These are phyloP conservation scores for Anneissia japonica DNA, from an alignment of 35 echinoderm and acorn worm genomes.

Conservation along the genomic window DNA sequence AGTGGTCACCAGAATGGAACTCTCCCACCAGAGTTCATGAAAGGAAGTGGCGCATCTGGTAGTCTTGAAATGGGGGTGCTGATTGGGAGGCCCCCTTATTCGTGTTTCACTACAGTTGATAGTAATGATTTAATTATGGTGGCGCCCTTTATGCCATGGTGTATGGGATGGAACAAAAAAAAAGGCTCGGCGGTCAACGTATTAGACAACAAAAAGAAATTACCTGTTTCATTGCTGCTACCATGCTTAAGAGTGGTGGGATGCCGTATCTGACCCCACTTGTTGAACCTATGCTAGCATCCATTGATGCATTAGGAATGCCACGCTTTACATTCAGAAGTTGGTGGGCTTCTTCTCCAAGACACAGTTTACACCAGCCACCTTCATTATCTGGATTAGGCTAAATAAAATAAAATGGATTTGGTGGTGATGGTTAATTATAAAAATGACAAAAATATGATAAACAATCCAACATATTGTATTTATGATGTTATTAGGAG, in stretches of 20 bases:
- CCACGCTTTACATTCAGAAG: conserved; percentile 6
- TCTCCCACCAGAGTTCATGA: too few species aligned
- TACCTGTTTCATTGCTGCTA: conserved; percentile 78
- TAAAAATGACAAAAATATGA: neutral
- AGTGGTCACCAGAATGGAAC: too few species aligned
- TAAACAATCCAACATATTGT: too few species aligned
- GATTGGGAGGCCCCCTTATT: too few species aligned
- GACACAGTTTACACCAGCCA: conserved; percentile 73
- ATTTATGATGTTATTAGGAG: neutral
- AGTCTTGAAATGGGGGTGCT: neutral
- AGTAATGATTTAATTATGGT: neutral
- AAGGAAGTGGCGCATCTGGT: too few species aligned
- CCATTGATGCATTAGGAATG: neutral
- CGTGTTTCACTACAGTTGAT: too few species aligned
- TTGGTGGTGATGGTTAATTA: neutral
- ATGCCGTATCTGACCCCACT: conserved; percentile 1
- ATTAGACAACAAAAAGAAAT: neutral
- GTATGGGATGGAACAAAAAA: neutral
- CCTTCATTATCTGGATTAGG: conserved; percentile 57
- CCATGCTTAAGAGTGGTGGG: conserved; percentile 72
- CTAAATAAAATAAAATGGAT: conserved; percentile 24
- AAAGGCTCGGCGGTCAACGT: neutral
- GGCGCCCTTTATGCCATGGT: neutral
- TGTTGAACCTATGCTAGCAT: neutral
- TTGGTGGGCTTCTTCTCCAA: conserved; percentile 52